Base-by-base conservation (phyloP, 2,113 vertebrate genomes). In the Pomatorhinus ruficollis region DNA sequence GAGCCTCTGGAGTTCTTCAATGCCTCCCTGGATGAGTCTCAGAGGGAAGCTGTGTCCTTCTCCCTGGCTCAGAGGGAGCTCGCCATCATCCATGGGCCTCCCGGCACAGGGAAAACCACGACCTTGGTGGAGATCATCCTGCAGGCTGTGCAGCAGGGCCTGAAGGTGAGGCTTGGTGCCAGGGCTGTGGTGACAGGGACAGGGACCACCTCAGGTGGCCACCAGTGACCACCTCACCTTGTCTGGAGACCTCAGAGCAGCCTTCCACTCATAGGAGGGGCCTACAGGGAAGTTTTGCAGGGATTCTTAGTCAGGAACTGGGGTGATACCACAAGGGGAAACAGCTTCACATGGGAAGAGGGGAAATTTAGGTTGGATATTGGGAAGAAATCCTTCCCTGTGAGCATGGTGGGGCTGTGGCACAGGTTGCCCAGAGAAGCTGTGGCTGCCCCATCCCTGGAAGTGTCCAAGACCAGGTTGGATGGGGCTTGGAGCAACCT, bases 101-200 rank as follows among this genome's bases (percentile, higher is more conserved):
- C 99, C 0, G 99, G 99, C 66, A 99, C 99, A 0, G 99, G 99
- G 25, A 99, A 99, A 91, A 99, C 99, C 59, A 99, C 99, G 2
- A 99, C 99, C 0, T 97, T 99, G 77, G 98, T 99, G 15, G 99
- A 99, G 93, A 97, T 99, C 66, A 98, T 99, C 83, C 97, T 99
- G 49, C 99, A 99, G 86, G 98, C 98, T 12, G 98, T 99, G 56
- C 98, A 98, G 89, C 99, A 97, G 92, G 99, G 98, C 80, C 97
- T 98, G 47, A 99, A 99, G 98, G 99, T 99, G 95, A 85, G 97
- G n/a, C 25, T 15, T 1, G 1, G n/a, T 3, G 24, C 5, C 71
- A 89, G 33, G 76, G n/a, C 33, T 9, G 24, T 4, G 47, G 28
- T 3, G 44, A 7, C 61, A 31, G 76, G 0, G 4, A 30, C 11